Conservation (phyloP, 92 coral and sea anemone species). For the Nematostella vectensis region DNA sequence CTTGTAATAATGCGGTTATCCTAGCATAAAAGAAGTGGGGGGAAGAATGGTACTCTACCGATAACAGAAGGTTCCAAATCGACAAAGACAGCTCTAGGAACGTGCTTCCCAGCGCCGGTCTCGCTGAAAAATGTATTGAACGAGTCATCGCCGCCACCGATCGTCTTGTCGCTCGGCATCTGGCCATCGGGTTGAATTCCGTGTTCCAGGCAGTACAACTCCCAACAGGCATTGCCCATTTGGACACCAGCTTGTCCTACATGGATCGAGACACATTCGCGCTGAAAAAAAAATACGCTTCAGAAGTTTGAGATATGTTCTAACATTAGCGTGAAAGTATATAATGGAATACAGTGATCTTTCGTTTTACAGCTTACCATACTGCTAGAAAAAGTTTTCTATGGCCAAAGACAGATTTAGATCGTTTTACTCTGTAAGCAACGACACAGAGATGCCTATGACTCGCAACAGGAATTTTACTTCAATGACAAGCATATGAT, state of each 20-base stretch:
- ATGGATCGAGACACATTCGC: slow-evolving; percentile 13
- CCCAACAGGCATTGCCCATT: slow-evolving; percentile 42
- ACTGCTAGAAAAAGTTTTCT: background rate
- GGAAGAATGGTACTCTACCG: too few relatives aligned
- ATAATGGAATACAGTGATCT: too few relatives aligned
- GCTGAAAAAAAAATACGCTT: background rate
- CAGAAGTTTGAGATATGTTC: background rate
- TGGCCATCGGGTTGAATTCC: slow-evolving; percentile 1
- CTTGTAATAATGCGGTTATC: too few relatives aligned
- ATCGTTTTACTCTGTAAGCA: background rate
- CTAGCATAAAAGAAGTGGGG: too few relatives aligned
- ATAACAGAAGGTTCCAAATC: slow-evolving; percentile 57
- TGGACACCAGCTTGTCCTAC: slow-evolving; percentile 88
- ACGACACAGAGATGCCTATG: background rate
- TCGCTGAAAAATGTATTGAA: background rate
- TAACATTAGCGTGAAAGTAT: too few relatives aligned
- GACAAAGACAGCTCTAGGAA: slow-evolving; percentile 60
- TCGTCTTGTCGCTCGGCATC: background rate
- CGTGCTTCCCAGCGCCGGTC: slow-evolving; percentile 56
- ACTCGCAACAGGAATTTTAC: background rate
- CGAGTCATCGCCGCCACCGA: background rate
- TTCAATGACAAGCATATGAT: background rate
- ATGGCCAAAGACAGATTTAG: background rate
- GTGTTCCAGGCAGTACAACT: slow-evolving; percentile 1
- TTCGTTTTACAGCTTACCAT: too few relatives aligned